Evolutionary conservation across 2,113 vertebrate species (phyloP).

Genomic region (Cavia porcellus): DNA sequence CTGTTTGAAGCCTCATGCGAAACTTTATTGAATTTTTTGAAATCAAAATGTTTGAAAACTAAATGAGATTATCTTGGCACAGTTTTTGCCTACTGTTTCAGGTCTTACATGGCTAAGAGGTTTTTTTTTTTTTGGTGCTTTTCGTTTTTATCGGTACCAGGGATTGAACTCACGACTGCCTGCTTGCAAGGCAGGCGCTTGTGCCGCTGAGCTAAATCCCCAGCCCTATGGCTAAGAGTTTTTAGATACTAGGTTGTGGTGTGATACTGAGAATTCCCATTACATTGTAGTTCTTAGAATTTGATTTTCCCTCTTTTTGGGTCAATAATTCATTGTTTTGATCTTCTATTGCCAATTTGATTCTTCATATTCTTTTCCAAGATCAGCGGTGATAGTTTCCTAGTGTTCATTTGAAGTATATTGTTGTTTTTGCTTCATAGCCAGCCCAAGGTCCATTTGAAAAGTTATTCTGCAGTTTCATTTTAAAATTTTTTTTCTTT

Average conservation of each 20-base stretch:
- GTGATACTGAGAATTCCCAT: not conserved
- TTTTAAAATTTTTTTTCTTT: not conserved
- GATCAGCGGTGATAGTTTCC: not conserved
- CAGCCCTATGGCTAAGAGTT: not conserved
- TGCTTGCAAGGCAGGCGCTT: too few relatives aligned
- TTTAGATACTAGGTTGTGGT: not conserved
- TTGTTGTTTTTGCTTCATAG: not conserved
- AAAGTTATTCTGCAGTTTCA: not conserved
- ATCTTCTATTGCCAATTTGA: not conserved
- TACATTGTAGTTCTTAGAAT: not conserved
- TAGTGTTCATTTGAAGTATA: not conserved
- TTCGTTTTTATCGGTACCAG: too few relatives aligned
- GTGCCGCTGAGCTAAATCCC: too few relatives aligned
- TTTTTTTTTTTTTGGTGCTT: too few relatives aligned
- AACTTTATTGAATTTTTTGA: constrained; percentile 44
- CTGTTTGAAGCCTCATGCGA: constrained; percentile 22
- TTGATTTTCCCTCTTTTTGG: not conserved
- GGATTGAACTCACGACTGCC: too few relatives aligned
- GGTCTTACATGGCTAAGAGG: not conserved
- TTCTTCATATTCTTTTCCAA: not conserved
- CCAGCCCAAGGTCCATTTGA: not conserved
- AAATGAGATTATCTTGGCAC: constrained; percentile 7
- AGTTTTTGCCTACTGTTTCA: not conserved
- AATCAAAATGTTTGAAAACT: constrained; percentile 50
- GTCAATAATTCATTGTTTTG: constrained; percentile 37